phyloP scores from a whole-genome alignment of 2,113 vertebrate genomes.

The Eonycteris spelaea region DNA sequence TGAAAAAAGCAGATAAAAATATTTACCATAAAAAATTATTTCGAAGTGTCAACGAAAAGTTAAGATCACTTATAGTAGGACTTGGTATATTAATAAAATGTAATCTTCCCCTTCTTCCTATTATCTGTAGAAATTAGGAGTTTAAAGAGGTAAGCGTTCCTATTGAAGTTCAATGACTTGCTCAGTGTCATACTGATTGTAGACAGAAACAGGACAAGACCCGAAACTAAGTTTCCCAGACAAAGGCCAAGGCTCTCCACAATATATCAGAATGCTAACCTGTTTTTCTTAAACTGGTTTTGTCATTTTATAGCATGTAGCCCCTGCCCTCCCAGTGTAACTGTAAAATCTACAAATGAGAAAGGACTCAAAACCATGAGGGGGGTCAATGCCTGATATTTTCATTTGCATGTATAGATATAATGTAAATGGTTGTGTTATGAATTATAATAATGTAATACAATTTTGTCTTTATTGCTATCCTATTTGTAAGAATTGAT shows the following conservation, averaged over 20 bases:
- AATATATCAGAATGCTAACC: neutral
- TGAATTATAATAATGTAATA: neutral
- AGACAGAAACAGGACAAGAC: neutral
- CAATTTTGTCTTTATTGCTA: neutral
- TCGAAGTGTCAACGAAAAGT: neutral
- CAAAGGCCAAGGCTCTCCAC: neutral
- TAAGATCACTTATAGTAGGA: neutral
- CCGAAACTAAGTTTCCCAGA: neutral
- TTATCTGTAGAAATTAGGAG: neutral
- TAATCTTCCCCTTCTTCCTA: neutral
- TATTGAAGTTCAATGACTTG: neutral
- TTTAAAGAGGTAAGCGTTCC: neutral
- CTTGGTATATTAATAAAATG: neutral
- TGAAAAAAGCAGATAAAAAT: neutral
- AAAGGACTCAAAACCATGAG: neutral
- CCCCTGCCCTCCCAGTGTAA: neutral
- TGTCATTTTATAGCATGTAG: neutral
- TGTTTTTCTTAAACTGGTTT: neutral
- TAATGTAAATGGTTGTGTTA: neutral
- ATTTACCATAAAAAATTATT: neutral
- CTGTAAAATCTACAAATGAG: neutral
- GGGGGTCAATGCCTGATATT: neutral
- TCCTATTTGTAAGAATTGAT: neutral
- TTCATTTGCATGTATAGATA: neutral
- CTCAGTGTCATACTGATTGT: neutral